Base-by-base conservation (phyloP, 2,888 invertebrate species). In the Dryocosmus kuriphilus region DNA sequence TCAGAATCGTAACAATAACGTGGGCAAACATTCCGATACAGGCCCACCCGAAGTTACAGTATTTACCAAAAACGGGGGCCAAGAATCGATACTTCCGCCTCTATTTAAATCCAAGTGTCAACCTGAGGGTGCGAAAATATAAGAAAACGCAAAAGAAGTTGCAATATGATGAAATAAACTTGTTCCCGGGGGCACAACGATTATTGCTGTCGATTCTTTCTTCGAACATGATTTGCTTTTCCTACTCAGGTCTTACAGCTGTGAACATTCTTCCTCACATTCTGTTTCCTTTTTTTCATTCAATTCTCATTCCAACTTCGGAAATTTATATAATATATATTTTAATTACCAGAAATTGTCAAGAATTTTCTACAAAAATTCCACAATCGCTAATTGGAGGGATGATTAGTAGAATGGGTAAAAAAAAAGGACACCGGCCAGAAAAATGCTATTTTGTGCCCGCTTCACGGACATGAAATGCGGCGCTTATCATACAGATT, bases 1-100 rank as follows among this genome's bases (percentile, higher is more conserved):
- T 85, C 85, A 84, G 81, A 83, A 77, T 63, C 79, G 85, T 78
- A 86, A 89, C 88, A 89, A 89, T 88, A 85, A 86, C 86, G 82
- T 75, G 82, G 86, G 84, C 86, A 86, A 87, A 88, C 86, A 86
- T 87, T 87, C 83, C 83, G 84, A 83, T 81, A 85, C 83, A 83
- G 85, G 87, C 79, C 88, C 88, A 88, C 89, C 89, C 86, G 89
- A 65, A 51, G 86, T 27, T 79, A 24, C 35, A 38, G 7, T 32
- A 27, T 61, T 61, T 57, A 71, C 27, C 51, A 19, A 71, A 71
- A 46, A 24, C 8, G 41, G 71, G 51, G 41, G 27, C 71, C 32
- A 51, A 71, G 41, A 14, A 24, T 24, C 60, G 35, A 60, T 35
- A 74, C 57, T 60, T 74, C 74, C 60, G 74, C 74, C 61, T 61